Conservation (phyloP, 2,797 vertebrate genomes). For the Myripristis murdjan region DNA sequence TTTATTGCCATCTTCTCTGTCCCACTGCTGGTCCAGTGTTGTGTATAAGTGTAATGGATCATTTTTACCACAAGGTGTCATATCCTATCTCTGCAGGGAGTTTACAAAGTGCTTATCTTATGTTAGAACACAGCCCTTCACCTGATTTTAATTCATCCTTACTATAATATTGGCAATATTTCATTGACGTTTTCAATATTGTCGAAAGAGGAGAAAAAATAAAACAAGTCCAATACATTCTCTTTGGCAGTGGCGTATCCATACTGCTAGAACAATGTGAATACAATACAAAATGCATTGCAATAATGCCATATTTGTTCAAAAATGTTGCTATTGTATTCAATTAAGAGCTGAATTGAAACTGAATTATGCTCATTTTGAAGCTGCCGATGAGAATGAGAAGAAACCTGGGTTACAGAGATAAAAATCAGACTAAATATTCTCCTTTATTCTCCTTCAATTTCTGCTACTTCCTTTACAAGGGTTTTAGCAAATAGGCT, state of each 20-base stretch:
- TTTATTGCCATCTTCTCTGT: background rate
- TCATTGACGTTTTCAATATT: too few species aligned
- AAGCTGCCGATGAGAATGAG: background rate
- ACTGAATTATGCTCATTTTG: background rate
- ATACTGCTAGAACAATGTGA: too few species aligned
- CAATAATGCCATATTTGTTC: too few species aligned
- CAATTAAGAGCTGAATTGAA: background rate
- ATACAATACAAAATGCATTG: too few species aligned
- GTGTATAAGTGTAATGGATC: constrained; percentile 48
- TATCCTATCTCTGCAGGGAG: constrained; percentile 33
- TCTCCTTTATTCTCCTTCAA: constrained; percentile 24
- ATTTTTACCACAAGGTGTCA: constrained; percentile 79
- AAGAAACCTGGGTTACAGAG: background rate
- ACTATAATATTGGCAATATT: background rate
- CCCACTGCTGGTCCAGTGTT: background rate
- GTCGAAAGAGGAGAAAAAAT: too few species aligned
- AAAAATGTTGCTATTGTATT: constrained; percentile 2
- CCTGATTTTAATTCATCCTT: background rate
- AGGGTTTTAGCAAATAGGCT: constrained; percentile 23
- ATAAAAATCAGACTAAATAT: background rate
- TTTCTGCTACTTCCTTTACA: constrained; percentile 39
- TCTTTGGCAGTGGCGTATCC: too few species aligned
- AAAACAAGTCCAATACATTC: too few species aligned
- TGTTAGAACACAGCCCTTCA: background rate
- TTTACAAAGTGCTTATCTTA: background rate